Evolutionary conservation across 2,113 vertebrate species (phyloP).

Genomic region (Shinisaurus crocodilurus): DNA sequence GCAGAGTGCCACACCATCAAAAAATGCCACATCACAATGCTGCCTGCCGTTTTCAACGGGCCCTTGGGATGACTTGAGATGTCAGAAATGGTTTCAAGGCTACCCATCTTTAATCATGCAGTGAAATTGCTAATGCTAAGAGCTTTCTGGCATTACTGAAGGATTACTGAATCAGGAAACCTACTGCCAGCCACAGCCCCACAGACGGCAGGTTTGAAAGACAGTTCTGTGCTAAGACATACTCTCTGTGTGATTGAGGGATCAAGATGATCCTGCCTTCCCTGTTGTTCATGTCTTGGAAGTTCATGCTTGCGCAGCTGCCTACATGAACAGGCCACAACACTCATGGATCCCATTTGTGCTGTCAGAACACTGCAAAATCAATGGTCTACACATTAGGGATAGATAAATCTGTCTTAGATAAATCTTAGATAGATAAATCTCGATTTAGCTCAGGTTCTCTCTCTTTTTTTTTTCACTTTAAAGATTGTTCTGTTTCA

Average conservation of each 20-base stretch:
- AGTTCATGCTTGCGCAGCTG: not conserved
- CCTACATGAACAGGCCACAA: not conserved
- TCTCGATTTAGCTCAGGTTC: too few species aligned
- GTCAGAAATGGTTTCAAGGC: not conserved
- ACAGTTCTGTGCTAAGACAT: too few species aligned
- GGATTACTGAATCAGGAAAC: slow-evolving; percentile 52
- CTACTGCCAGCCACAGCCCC: too few species aligned
- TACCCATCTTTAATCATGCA: slow-evolving; percentile 14
- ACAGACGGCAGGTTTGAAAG: not conserved
- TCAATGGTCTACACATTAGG: not conserved
- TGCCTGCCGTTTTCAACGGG: not conserved
- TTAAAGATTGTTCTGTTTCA: too few species aligned
- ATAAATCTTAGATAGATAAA: too few species aligned
- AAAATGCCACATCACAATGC: not conserved
- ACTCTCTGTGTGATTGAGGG: not conserved
- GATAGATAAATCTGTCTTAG: too few species aligned
- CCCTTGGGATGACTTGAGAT: not conserved
- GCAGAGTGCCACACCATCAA: not conserved
- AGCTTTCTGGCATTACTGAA: slow-evolving; percentile 52
- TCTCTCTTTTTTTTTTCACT: too few species aligned
- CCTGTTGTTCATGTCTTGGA: too few species aligned
- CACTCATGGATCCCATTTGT: not conserved
- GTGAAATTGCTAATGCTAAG: slow-evolving; percentile 39
- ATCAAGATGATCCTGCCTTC: too few species aligned
- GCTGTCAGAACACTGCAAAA: not conserved